Percentiles rank a stretch among this genome's conserved stretches.
phyloP scores from a whole-genome alignment of 1,140 invertebrate genomes.

The Argopecten irradians region DNA sequence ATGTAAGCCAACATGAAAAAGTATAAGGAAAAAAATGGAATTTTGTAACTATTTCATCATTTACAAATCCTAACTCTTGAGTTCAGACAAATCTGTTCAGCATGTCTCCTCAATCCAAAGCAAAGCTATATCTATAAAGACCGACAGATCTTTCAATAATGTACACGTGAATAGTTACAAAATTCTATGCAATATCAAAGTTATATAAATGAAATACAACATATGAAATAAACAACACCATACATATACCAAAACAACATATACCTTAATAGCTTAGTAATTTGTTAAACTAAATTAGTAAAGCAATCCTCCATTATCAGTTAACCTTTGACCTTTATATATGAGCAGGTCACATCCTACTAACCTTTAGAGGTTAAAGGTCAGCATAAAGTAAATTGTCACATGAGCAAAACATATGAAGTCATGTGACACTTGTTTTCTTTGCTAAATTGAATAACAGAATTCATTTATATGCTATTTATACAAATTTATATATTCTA shows the following conservation, averaged over 20 bases:
- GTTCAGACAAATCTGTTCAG: not conserved
- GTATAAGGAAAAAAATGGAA: not conserved
- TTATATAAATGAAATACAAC: conserved; percentile 7
- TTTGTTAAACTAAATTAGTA: not conserved
- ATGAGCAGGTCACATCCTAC: not conserved
- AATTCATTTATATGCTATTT: not conserved
- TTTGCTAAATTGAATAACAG: not conserved
- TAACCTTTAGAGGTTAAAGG: not conserved
- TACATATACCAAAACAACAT: not conserved
- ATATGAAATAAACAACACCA: not conserved
- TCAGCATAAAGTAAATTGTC: not conserved
- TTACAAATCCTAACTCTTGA: not conserved
- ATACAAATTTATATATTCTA: not conserved
- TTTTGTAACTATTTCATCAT: not conserved
- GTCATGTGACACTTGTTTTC: not conserved
- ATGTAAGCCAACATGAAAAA: not conserved
- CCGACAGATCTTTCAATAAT: not conserved
- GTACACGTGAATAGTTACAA: not conserved
- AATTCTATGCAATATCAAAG: not conserved
- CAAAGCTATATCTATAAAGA: not conserved
- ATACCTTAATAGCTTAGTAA: not conserved
- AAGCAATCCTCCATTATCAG: not conserved
- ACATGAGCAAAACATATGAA: conserved; percentile 22
- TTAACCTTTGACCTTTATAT: not conserved
- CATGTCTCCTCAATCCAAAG: not conserved